Percentiles rank a stretch among this genome's conserved stretches.
Conservation (phyloP, 2,888 invertebrate genomes). For the Parasteatoda lunata region DNA sequence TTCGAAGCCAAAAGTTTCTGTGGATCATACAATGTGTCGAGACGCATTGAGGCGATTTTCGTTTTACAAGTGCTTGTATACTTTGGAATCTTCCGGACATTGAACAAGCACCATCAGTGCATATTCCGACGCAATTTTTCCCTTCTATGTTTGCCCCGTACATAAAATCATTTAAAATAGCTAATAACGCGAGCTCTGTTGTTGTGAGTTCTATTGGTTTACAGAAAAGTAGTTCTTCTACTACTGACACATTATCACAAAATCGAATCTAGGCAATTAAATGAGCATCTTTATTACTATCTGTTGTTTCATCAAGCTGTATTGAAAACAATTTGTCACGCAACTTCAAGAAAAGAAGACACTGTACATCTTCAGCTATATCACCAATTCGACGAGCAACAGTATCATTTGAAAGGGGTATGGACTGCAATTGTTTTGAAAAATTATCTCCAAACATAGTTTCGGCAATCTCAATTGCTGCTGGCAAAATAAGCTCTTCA, state of each 20-base stretch:
- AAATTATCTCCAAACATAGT: too few relatives aligned
- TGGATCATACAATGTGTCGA: too few relatives aligned
- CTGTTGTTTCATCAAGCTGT: constrained; percentile 35
- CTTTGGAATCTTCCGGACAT: constrained; percentile 42
- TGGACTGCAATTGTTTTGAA: neutral
- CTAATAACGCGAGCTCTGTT: constrained; percentile 24
- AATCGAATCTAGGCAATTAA: constrained; percentile 38
- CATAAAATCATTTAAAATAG: constrained; percentile 33
- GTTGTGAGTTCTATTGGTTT: constrained; percentile 32
- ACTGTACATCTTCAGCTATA: constrained; percentile 57
- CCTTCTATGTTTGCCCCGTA: constrained; percentile 31
- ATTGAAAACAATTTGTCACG: constrained; percentile 55
- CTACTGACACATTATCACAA: constrained; percentile 37
- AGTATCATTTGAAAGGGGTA: constrained; percentile 45
- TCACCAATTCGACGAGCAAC: constrained; percentile 52
- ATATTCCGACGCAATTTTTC: constrained; percentile 45
- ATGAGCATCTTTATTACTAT: constrained; percentile 34
- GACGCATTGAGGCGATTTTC: too few relatives aligned
- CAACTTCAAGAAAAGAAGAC: constrained; percentile 52
- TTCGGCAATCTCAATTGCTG: constrained; percentile 28
- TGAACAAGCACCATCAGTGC: constrained; percentile 34
- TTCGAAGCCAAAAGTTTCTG: too few relatives aligned
- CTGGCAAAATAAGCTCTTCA: constrained; percentile 38
- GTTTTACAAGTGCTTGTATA: constrained; percentile 38
- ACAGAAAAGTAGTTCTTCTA: constrained; percentile 32